A percentile compares a stretch with the other conserved stretches of the same genome.
These are phyloP conservation scores for Drosophila ustulata DNA, from an alignment of 2,888 invertebrate genomes.

Conservation along the genomic window DNA sequence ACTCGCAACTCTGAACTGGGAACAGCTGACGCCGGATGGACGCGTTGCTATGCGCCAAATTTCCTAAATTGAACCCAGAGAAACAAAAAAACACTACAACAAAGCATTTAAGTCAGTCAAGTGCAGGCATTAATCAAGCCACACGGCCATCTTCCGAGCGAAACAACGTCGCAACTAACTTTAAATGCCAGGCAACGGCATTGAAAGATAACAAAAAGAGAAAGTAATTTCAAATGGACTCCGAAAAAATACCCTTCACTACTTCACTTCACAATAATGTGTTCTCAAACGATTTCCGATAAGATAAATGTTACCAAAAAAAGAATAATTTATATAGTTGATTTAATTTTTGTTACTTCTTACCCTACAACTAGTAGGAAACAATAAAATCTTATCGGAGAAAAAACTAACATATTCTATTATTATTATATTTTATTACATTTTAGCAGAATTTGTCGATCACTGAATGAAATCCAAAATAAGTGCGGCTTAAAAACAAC, in stretches of 20 bases:
- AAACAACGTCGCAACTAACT: constrained; percentile 35
- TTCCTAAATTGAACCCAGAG: constrained; percentile 29
- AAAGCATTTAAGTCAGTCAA: constrained; percentile 65
- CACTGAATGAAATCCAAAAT: too few relatives aligned
- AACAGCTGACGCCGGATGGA: constrained; percentile 14
- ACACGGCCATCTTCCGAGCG: constrained; percentile 60
- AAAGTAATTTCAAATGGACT: not conserved
- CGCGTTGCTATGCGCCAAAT: constrained; percentile 48
- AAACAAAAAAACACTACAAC: constrained; percentile 8
- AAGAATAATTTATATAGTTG: too few relatives aligned
- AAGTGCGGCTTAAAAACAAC: too few relatives aligned
- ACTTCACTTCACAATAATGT: not conserved
- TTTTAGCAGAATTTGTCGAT: too few relatives aligned
- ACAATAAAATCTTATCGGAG: too few relatives aligned
- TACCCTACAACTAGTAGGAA: too few relatives aligned
- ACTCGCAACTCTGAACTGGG: constrained; percentile 14
- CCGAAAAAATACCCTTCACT: constrained; percentile 9
- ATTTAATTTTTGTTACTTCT: too few relatives aligned
- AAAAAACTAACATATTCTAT: too few relatives aligned
- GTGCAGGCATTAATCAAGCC: constrained; percentile 74
- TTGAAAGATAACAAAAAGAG: constrained; percentile 48
- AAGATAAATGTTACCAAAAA: not conserved
- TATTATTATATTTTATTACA: too few relatives aligned
- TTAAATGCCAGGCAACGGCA: constrained; percentile 58
- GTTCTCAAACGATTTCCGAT: not conserved